These are phyloP conservation scores for Siderastrea radians DNA, from an alignment of 92 coral and sea anemone genomes.

Conservation along the genomic window DNA sequence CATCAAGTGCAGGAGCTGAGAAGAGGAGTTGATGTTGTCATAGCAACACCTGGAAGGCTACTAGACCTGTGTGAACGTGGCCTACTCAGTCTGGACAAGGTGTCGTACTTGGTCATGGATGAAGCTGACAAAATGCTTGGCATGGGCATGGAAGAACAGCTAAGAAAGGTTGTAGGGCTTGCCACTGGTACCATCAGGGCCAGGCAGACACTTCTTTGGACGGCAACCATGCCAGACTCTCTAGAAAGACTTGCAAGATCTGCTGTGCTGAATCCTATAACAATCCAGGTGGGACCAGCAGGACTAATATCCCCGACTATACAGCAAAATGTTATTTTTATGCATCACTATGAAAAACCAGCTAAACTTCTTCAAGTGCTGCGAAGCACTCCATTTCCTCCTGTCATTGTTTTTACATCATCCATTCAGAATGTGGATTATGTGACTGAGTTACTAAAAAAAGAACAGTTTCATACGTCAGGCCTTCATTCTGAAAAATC, in stretches of 20 bases:
- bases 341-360: conserved; percentile 92
- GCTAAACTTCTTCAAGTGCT: conserved; percentile 81
- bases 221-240: conserved; percentile 97
- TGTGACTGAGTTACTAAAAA: conserved; percentile 86
- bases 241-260: conserved; percentile 95
- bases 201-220: conserved; percentile 95
- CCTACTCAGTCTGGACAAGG: conserved; percentile 71
- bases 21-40: conserved; percentile 87
- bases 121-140: conserved; percentile 99
- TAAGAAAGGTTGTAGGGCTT: conserved; percentile 92
- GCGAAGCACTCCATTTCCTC: conserved; percentile 91
- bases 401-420: conserved; percentile 95
- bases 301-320: conserved; percentile 91
- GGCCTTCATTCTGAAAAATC: conserved; percentile 95
- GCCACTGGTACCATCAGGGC: conserved; percentile 92
- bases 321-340: conserved; percentile 83
- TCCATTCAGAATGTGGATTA: conserved; percentile 96
- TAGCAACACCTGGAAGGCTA: conserved; percentile 95
- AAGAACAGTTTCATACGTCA: conserved; percentile 96
- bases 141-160: conserved; percentile 97
- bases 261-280: conserved; percentile 92
- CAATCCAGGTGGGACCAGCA: conserved; percentile 93
- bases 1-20: conserved; percentile 77
- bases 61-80: conserved; percentile 96
- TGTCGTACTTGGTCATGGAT: conserved; percentile 93